A percentile compares a stretch with the other conserved stretches of the same genome.
Evolutionary conservation across 2,797 vertebrate genomes (phyloP).

Genomic region (Gila robusta): DNA sequence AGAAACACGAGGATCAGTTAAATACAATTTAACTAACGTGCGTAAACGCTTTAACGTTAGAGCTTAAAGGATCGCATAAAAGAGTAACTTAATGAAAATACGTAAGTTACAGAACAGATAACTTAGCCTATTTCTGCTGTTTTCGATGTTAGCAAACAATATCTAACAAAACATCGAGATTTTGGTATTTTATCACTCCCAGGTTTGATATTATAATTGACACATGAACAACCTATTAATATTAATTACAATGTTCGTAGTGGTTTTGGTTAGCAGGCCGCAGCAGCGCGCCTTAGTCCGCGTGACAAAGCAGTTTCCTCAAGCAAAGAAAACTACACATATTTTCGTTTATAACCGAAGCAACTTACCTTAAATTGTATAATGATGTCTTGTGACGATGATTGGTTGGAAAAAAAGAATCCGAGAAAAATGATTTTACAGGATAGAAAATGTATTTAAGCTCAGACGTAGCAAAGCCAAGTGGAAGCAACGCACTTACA

Average conservation of each 20-base stretch:
- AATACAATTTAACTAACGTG: background rate
- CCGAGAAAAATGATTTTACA: background rate
- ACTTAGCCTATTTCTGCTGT: background rate
- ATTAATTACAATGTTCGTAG: background rate
- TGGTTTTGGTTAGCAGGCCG: slow-evolving; percentile 18
- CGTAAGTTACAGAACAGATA: background rate
- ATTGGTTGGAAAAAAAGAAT: background rate
- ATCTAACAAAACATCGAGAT: background rate
- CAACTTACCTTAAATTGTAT: slow-evolving; percentile 10
- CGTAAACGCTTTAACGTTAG: background rate
- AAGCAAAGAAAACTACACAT: background rate
- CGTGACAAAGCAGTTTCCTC: slow-evolving; percentile 17
- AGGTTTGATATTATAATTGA: no score
- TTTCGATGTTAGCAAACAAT: background rate
- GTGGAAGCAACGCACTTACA: background rate
- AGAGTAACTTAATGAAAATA: background rate
- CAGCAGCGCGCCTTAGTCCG: background rate
- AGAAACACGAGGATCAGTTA: background rate
- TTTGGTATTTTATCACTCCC: fast-evolving
- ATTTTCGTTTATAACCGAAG: background rate
- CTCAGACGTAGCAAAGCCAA: background rate
- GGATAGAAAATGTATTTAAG: background rate
- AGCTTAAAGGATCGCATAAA: background rate
- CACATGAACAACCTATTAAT: background rate
- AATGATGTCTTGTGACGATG: no score